A percentile compares a stretch with the other conserved stretches of the same genome.
phyloP scores from a whole-genome alignment of 1,140 invertebrate genomes.

The Drosophila pandora region DNA sequence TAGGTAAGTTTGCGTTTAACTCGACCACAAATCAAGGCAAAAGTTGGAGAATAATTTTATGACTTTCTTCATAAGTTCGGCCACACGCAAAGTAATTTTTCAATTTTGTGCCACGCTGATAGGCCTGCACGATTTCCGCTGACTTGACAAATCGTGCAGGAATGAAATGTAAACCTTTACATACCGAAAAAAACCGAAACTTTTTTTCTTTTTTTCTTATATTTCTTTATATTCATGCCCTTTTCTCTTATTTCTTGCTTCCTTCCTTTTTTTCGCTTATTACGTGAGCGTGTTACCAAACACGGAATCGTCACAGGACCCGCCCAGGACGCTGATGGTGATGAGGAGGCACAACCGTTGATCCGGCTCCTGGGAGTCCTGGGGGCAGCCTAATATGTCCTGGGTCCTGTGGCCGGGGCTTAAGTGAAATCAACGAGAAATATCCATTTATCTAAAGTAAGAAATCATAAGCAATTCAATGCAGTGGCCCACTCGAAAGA shows the following conservation, averaged over 20 bases:
- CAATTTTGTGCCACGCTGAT: slow-evolving; percentile 79
- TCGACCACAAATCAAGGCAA: slow-evolving; percentile 69
- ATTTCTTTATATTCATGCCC: slow-evolving; percentile 14
- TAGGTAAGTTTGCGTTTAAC: slow-evolving; percentile 67
- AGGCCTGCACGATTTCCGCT: slow-evolving; percentile 81
- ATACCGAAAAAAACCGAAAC: slow-evolving; percentile 37
- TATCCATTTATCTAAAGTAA: slow-evolving; percentile 40
- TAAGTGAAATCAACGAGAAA: slow-evolving; percentile 77
- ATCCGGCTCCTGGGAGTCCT: slow-evolving; percentile 26
- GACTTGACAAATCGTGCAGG: slow-evolving; percentile 82
- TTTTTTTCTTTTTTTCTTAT: slow-evolving; percentile 27
- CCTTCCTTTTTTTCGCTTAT: slow-evolving; percentile 24
- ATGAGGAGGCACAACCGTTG: slow-evolving; percentile 52
- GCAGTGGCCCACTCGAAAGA: slow-evolving; percentile 3
- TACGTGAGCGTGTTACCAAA: slow-evolving; percentile 69
- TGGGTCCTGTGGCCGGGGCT: slow-evolving; percentile 53
- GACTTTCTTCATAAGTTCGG: slow-evolving; percentile 75
- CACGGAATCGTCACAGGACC: slow-evolving; percentile 42
- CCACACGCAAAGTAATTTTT: slow-evolving; percentile 77
- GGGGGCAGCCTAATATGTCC: slow-evolving; percentile 64
- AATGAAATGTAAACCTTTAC: slow-evolving; percentile 77
- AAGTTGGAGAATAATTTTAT: slow-evolving; percentile 57
- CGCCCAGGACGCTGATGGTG: slow-evolving; percentile 56
- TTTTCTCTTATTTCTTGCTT: slow-evolving; percentile 16
- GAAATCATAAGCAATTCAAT: slow-evolving; percentile 26